A percentile compares a stretch with the other conserved stretches of the same genome.
Evolutionary conservation across 2,113 vertebrate genomes (phyloP).

Genomic region (Scomber japonicus): DNA sequence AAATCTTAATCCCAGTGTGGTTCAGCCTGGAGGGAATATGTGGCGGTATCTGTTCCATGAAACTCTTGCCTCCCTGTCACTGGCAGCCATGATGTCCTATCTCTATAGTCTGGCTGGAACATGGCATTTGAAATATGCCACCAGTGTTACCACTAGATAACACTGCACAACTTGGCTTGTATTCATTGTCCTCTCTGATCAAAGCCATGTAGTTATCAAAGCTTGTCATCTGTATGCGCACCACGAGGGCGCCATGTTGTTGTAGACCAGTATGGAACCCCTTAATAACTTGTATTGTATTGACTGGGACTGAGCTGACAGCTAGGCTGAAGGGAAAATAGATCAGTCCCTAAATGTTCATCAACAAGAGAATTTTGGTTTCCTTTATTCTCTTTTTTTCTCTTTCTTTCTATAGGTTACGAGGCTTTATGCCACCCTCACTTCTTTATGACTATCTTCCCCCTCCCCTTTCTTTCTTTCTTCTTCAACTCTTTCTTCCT

Average conservation of each 20-base stretch:
- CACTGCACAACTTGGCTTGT: slow-evolving; percentile 38
- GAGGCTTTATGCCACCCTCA: slow-evolving; percentile 30
- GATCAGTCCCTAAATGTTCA: slow-evolving; percentile 68
- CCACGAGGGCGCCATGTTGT: slow-evolving; percentile 56
- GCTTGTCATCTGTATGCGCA: slow-evolving; percentile 61
- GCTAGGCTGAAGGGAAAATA: slow-evolving; percentile 64
- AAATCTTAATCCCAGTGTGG: slow-evolving; percentile 25
- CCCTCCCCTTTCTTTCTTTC: slow-evolving; percentile 21
- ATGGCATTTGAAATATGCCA: slow-evolving; percentile 48
- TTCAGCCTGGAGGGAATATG: slow-evolving; percentile 12
- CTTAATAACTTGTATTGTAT: slow-evolving; percentile 67
- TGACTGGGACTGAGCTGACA: slow-evolving; percentile 69
- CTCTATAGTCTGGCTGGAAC: slow-evolving; percentile 29
- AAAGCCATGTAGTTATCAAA: slow-evolving; percentile 68
- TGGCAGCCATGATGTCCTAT: slow-evolving; percentile 21
- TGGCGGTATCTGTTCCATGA: neutral
- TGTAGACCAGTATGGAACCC: slow-evolving; percentile 40
- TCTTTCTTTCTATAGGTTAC: slow-evolving; percentile 31
- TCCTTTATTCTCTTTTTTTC: neutral
- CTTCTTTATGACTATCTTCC: slow-evolving; percentile 23
- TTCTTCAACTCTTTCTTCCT: slow-evolving; percentile 29
- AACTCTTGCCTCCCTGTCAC: slow-evolving; percentile 24
- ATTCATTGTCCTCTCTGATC: slow-evolving; percentile 57
- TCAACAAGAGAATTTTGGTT: slow-evolving; percentile 59
- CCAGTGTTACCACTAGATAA: slow-evolving; percentile 50